These are phyloP conservation scores for Mus minutoides DNA, from an alignment of 2,797 vertebrate species.

Conservation along the genomic window DNA sequence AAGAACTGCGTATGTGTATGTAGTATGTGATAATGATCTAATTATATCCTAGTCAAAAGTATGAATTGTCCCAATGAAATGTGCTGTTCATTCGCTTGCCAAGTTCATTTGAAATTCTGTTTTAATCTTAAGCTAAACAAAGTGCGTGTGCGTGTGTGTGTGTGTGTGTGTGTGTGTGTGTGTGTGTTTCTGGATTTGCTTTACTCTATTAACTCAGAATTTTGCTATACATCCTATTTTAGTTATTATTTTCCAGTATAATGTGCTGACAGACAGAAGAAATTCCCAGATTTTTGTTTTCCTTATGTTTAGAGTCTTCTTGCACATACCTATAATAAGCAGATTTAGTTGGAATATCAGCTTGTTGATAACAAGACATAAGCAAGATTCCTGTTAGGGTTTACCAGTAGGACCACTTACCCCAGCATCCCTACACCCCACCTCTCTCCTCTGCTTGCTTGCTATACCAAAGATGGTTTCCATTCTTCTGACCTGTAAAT, in stretches of 20 bases:
- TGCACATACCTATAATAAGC: not conserved
- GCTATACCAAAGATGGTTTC: not conserved
- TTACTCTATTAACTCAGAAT: not conserved
- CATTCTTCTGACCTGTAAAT: not conserved
- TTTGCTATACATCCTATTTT: not conserved
- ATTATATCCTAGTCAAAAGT: not conserved
- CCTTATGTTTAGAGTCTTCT: not conserved
- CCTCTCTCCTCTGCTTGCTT: not conserved
- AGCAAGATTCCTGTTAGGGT: too few species aligned
- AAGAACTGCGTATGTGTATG: not conserved
- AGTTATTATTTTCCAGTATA: not conserved
- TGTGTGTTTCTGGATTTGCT: not conserved
- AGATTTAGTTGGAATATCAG: not conserved
- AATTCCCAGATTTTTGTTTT: not conserved
- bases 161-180: not conserved
- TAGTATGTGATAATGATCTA: not conserved
- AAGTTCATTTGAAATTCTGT: not conserved
- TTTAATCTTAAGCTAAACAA: not conserved
- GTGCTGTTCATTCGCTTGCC: not conserved
- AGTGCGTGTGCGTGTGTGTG: not conserved
- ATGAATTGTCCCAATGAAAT: not conserved
- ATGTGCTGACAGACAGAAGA: not conserved
- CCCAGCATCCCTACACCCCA: too few species aligned
- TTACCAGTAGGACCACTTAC: not conserved
- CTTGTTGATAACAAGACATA: not conserved